These are phyloP conservation scores for Aleiodes alternator DNA, from an alignment of 2,888 invertebrate genomes.

Conservation along the genomic window DNA sequence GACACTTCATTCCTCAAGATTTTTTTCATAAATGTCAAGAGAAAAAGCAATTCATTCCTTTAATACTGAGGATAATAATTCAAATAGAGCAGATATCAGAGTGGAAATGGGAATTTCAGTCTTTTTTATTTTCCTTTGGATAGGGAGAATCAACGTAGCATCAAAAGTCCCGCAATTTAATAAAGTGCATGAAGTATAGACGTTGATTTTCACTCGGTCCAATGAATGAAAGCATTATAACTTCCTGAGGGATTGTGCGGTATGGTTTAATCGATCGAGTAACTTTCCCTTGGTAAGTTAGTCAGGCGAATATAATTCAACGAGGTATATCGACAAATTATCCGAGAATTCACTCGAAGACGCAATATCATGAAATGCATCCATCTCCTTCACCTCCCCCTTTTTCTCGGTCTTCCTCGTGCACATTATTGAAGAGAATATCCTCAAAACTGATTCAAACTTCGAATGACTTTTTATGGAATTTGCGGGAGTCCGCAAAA, in stretches of 20 bases:
- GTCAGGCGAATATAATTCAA: conserved; percentile 27
- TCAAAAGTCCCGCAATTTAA: conserved; percentile 23
- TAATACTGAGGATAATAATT: too few species aligned
- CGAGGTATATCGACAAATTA: conserved; percentile 11
- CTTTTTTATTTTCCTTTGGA: not conserved
- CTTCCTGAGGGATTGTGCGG: conserved; percentile 10
- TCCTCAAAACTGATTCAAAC: too few species aligned
- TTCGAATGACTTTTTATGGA: too few species aligned
- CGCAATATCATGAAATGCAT: not conserved
- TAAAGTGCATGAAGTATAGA: conserved; percentile 15
- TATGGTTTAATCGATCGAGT: conserved; percentile 12
- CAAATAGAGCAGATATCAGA: conserved; percentile 1
- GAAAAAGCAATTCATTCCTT: not conserved
- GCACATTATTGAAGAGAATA: too few species aligned
- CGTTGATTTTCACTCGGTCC: conserved; percentile 20
- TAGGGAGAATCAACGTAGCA: conserved; percentile 16
- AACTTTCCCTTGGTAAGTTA: conserved; percentile 10
- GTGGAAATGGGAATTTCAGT: too few species aligned
- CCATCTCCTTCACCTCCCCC: not conserved
- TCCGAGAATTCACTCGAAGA: conserved; percentile 16
- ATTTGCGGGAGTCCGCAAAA: too few species aligned
- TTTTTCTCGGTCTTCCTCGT: too few species aligned
- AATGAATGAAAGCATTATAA: conserved; percentile 25
- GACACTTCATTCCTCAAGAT: conserved; percentile 3
- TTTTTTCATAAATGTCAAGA: conserved; percentile 11